phyloP scores from a whole-genome alignment of 2,797 vertebrate genomes.

The Champsocephalus esox region DNA sequence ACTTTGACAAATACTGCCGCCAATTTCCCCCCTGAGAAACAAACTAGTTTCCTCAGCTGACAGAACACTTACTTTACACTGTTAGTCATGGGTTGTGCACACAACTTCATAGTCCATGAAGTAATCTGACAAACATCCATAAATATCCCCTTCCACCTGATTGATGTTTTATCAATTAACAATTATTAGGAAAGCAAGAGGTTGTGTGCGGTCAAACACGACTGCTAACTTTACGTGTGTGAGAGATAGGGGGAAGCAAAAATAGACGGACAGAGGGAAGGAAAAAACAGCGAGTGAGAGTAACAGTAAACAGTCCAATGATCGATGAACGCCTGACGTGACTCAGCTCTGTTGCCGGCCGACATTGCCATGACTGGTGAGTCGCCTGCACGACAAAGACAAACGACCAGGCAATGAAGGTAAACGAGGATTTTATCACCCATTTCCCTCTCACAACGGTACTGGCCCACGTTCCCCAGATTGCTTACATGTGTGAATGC shows the following conservation, averaged over 20 bases:
- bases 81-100: slow-evolving; percentile 27
- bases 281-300: slow-evolving; percentile 50
- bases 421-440: slow-evolving; percentile 85
- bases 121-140: slow-evolving; percentile 17
- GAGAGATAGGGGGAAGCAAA: slow-evolving; percentile 25
- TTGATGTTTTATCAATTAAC: slow-evolving; percentile 15
- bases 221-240: slow-evolving; percentile 6
- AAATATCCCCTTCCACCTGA: neutral
- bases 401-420: slow-evolving; percentile 78
- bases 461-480: slow-evolving; percentile 59
- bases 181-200: slow-evolving; percentile 4
- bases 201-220: slow-evolving; percentile 17
- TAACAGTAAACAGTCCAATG: slow-evolving; percentile 75
- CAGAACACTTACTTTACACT: slow-evolving; percentile 32
- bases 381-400: slow-evolving; percentile 72
- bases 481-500: slow-evolving; percentile 43
- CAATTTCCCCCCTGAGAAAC: slow-evolving; percentile 15
- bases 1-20: slow-evolving; percentile 18
- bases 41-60: slow-evolving; percentile 23
- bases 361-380: slow-evolving; percentile 71
- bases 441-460: slow-evolving; percentile 77
- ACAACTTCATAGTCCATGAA: slow-evolving; percentile 11
- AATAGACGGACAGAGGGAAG: slow-evolving; percentile 25
- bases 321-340: slow-evolving; percentile 77
- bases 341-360: slow-evolving; percentile 75